Evolutionary conservation across 2,888 invertebrate genomes (phyloP).

Genomic region (Perizoma flavofasciatum): DNA sequence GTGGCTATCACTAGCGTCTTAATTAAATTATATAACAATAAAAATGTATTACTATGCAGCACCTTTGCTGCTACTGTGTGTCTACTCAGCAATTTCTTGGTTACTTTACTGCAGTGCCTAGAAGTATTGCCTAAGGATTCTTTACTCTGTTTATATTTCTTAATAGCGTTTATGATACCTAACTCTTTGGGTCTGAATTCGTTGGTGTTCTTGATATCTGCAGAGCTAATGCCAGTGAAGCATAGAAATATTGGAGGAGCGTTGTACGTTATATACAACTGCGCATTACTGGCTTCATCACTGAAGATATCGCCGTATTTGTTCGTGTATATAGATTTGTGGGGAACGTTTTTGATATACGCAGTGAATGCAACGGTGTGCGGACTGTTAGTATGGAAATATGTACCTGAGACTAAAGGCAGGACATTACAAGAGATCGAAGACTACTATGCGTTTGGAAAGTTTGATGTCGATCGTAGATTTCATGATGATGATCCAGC

Average conservation of each 20-base stretch:
- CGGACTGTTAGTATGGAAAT: constrained; percentile 31
- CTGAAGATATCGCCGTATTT: constrained; percentile 37
- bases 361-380: constrained; percentile 25
- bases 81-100: constrained; percentile 17
- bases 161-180: constrained; percentile 29
- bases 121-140: constrained; percentile 30
- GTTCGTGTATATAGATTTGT: constrained; percentile 30
- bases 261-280: constrained; percentile 31
- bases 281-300: constrained; percentile 27
- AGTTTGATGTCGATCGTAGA: constrained; percentile 12
- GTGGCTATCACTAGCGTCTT: constrained; percentile 22
- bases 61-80: constrained; percentile 22
- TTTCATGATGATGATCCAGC: constrained; percentile 2
- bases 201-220: constrained; percentile 27
- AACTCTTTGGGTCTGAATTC: constrained; percentile 29
- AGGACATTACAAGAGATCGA: constrained; percentile 37
- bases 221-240: constrained; percentile 39
- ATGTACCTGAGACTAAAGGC: constrained; percentile 36
- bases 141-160: constrained; percentile 26
- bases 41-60: constrained; percentile 28
- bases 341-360: constrained; percentile 36
- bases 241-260: constrained; percentile 38
- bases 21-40: constrained; percentile 34
- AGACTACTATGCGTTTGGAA: constrained; percentile 31
- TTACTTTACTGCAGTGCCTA: constrained; percentile 25